Conservation (phyloP, 2,888 invertebrate species). For the Balanococcus diminutus region DNA sequence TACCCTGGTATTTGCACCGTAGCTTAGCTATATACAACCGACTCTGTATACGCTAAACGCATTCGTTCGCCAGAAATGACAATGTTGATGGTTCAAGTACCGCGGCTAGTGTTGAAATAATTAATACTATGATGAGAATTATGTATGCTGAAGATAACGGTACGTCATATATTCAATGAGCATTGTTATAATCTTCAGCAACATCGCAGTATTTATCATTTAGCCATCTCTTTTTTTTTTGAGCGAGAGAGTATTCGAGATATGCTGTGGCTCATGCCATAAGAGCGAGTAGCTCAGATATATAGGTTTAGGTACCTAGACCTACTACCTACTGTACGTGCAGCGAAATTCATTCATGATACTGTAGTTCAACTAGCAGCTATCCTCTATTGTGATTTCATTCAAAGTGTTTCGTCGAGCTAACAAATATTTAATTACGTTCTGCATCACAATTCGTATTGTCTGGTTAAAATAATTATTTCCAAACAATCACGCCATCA, state of each 20-base stretch:
- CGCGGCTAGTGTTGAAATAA: constrained; percentile 19
- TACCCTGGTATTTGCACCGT: background rate
- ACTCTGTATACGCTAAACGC: background rate
- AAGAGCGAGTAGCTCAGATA: no score
- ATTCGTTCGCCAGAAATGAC: background rate
- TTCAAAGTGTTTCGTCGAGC: background rate
- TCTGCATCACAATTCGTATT: background rate
- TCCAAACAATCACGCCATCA: background rate
- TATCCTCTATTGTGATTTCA: background rate
- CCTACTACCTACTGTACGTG: background rate
- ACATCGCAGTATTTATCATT: constrained; percentile 5
- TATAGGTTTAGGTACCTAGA: no score
- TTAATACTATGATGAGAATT: constrained; percentile 28
- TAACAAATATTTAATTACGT: background rate
- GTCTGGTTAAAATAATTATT: background rate
- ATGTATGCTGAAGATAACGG: constrained; percentile 18
- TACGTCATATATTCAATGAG: background rate
- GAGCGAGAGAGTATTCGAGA: background rate
- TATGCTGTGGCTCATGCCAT: background rate
- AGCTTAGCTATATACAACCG: background rate
- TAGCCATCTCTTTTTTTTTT: background rate
- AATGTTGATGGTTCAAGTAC: constrained; percentile 22
- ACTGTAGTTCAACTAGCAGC: background rate
- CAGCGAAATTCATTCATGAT: background rate
- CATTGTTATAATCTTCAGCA: background rate